Conservation (phyloP, 2,888 invertebrate species). For the Stenolophus ochropezus region DNA sequence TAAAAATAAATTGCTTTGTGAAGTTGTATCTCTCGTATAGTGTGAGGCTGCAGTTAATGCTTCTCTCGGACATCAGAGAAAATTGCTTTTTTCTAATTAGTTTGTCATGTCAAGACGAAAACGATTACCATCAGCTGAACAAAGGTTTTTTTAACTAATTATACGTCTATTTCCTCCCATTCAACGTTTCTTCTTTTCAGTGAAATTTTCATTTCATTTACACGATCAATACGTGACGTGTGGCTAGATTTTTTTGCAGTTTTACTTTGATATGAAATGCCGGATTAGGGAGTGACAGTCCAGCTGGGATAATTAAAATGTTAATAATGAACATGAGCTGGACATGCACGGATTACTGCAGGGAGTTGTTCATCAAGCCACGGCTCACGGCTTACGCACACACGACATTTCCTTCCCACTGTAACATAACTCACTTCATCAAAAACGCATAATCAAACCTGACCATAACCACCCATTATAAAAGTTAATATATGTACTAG, state of each 20-base stretch:
- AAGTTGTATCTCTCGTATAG: constrained; percentile 2
- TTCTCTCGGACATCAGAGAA: constrained; percentile 37
- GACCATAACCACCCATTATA: no score
- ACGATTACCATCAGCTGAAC: constrained; percentile 43
- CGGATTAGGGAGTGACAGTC: background rate
- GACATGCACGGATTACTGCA: background rate
- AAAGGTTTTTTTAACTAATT: constrained; percentile 45
- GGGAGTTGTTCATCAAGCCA: background rate
- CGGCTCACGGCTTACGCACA: background rate
- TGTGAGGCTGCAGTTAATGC: constrained; percentile 19
- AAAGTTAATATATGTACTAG: no score
- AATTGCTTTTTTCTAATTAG: constrained; percentile 54
- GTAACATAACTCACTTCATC: background rate
- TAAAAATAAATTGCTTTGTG: constrained; percentile 29
- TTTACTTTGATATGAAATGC: background rate
- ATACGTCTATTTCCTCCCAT: constrained; percentile 35
- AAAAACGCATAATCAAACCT: no score
- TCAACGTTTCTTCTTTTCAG: constrained; percentile 4
- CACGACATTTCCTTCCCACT: background rate
- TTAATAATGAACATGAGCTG: constrained; percentile 13
- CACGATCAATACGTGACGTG: background rate
- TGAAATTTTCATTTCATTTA: constrained; percentile 29
- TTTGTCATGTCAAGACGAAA: constrained; percentile 54
- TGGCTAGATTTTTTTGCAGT: background rate
- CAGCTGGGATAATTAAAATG: constrained; percentile 15